Evolutionary conservation across 2,113 vertebrate genomes (phyloP), one percentile per base, ranked within the genome.

Genomic region (Microcebus murinus): DNA sequence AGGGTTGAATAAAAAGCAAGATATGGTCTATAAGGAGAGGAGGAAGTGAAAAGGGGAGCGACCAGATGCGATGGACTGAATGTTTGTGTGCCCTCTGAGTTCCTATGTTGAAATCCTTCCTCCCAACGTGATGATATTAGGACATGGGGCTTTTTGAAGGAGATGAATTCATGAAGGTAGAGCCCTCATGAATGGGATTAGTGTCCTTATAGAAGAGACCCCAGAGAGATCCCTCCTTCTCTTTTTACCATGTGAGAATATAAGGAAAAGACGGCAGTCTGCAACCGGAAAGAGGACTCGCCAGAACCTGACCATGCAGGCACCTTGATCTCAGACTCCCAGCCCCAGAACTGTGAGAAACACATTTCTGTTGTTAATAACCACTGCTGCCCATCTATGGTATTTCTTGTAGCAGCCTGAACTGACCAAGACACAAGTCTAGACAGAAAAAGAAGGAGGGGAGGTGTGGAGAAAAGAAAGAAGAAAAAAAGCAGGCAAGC

Each of bases 311-410:
- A 68, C 6, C 6, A 5, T 21, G 31, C 50, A 39, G 4, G 5
- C 0, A 50, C 59, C 13, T 14, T 42, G 13, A 18, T 45, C 42
- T 42, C 34, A 11, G 29, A 73, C n/a, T 42, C 80, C 29, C 12
- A 45, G 17, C 14, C 42, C n/a, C 21, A 42, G 42, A 86, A 86
- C 7, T 4, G 21, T 4, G 21, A 59, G 15, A 71, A 73, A 55
- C 12, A 68, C 42, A 36, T 86, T 34, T 42, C 59, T 17, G 15
- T 21, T 80, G 29, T 14, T 65, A 11, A 5, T 31, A 18, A 65
- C 27, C 18, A 1, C 31, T 4, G 27, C 13, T 2, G 18, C 6
- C 21, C 11, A 21, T 15, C 15, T 6, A 5, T 45, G 39, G 3
- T 31, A 73, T 95, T 81, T 82, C 42, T 70, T 13, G 71, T 6